Evolutionary conservation across 2,113 vertebrate species (phyloP), one percentile per base, ranked within the genome.

Genomic region (Columbina picui): DNA sequence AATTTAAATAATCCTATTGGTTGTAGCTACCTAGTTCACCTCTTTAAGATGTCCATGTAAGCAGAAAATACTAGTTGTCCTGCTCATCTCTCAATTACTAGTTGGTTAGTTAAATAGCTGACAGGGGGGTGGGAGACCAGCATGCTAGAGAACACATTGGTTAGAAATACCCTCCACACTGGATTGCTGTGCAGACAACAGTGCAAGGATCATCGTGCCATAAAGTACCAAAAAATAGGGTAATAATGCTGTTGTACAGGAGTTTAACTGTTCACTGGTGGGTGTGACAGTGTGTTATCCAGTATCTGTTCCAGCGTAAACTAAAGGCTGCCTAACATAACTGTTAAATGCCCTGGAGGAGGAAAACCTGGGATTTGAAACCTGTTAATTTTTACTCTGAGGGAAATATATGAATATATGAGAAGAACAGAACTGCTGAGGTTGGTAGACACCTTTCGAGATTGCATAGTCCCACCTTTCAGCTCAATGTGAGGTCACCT

Each of bases 141-240:
- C 0, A 1, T 45, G 23, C 34, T 61, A 29, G 19, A 69, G 49
- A 77, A 22, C 8, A 22, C 9, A 43, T 2, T 61, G 12, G 8
- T 74, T 61, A 30, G 14, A 47, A 85, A 53, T 10, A 23, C 2
- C 15, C 23, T 38, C 12, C 9, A 23, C 4, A 5, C 17, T 84
- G 53, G 11, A 47, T 87, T 5, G 7, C 43, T 47, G 7, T 59
- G 36, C 13, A 85, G 30, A 10, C 70, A 63, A 11, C 18, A 53
- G 7, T 11, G 6, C 18, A 30, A 53, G 9, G 30, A n/a, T 55
- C 14, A 6, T 5, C 10, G 21, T 59, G 16, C 34, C 30, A 36
- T 1, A 30, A 12, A 56, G 36, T 23, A 69, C 20, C 17, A 38
- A 43, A 81, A 49, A 75, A 10, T 14, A 60, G 39, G 27, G 16